Evolutionary conservation across 2,888 invertebrate genomes (phyloP).

Genomic region (Philereme transversata): DNA sequence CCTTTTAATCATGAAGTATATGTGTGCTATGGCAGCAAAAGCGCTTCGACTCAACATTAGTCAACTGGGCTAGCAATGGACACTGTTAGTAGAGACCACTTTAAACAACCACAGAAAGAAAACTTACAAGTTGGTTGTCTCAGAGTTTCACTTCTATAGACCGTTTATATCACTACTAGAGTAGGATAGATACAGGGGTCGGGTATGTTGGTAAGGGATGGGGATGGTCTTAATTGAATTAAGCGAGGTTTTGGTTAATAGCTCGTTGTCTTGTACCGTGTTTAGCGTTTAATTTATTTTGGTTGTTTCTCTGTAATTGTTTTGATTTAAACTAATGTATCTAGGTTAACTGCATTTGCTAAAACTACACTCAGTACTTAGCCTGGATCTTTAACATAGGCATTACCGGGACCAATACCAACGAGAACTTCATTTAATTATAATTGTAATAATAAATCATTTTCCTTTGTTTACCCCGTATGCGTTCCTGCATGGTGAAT

Average conservation of each 20-base stretch:
- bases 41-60: no score
- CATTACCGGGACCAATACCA: no score
- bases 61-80: no score
- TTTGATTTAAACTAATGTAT: conserved; percentile 21
- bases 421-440: no score
- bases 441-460: no score
- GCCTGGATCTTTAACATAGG: no score
- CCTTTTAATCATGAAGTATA: no score
- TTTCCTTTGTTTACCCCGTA: no score
- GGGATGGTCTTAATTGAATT: conserved; percentile 60
- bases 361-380: neutral
- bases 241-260: conserved; percentile 58
- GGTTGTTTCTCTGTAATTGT: conserved; percentile 30
- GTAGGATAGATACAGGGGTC: conserved; percentile 21
- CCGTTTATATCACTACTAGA: conserved; percentile 7
- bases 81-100: no score
- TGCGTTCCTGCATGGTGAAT: no score
- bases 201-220: conserved; percentile 34
- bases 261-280: conserved; percentile 46
- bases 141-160: conserved; percentile 15
- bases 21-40: no score
- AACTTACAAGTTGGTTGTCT: neutral
- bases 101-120: no score
- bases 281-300: conserved; percentile 42
- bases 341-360: neutral